These are phyloP conservation scores for Onychostruthus taczanowskii DNA, from an alignment of 2,113 vertebrate species.

Conservation along the genomic window DNA sequence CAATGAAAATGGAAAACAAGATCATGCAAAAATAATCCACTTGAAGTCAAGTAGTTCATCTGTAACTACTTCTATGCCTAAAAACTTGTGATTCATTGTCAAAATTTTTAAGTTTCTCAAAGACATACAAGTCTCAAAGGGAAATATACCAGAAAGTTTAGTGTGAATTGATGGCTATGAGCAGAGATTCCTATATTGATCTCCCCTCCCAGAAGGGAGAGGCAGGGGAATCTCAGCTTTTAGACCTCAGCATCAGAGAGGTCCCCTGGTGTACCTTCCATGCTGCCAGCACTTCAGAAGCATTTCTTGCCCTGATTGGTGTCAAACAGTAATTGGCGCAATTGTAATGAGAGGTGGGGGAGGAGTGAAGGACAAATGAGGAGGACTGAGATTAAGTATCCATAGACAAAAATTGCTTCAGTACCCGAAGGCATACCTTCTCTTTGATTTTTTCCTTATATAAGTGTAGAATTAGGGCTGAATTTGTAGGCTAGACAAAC, in stretches of 20 bases:
- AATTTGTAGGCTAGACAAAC: background rate
- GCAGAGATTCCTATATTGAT: background rate
- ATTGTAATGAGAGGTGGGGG: background rate
- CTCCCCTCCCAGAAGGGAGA: background rate
- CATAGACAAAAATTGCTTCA: background rate
- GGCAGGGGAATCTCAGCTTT: background rate
- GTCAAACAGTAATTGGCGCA: background rate
- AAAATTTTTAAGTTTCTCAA: background rate
- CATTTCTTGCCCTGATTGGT: background rate
- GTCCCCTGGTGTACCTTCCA: background rate
- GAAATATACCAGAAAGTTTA: background rate
- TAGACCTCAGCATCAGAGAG: background rate
- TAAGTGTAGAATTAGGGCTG: background rate
- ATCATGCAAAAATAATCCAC: background rate
- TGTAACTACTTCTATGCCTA: background rate
- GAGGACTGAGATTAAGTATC: background rate
- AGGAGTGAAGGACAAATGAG: background rate
- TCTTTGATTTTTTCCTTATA: rapidly evolving
- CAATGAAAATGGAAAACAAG: background rate
- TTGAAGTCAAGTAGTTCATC: background rate
- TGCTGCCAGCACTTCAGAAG: background rate
- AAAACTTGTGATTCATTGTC: background rate
- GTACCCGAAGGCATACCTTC: background rate
- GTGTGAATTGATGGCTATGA: background rate
- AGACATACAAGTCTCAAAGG: background rate